These are phyloP conservation scores for Xanthorhoe spadicearia DNA, from an alignment of 2,888 invertebrate species.

Conservation along the genomic window DNA sequence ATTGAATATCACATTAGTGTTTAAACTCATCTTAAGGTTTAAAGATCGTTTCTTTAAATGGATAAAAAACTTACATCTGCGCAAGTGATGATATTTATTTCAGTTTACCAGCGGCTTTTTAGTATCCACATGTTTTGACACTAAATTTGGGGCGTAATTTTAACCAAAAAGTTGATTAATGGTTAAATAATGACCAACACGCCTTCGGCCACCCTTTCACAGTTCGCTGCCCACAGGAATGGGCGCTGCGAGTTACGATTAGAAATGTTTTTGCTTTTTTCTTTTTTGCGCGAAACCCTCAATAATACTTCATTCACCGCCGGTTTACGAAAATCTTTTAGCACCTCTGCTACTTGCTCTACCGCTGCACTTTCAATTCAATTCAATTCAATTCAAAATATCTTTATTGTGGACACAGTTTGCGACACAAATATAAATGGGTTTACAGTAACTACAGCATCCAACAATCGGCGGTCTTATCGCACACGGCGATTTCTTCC, in stretches of 20 bases:
- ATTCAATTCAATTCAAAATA: too few species aligned
- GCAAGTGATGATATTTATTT: constrained; percentile 1
- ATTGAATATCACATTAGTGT: too few species aligned
- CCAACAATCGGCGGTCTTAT: too few species aligned
- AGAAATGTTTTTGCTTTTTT: constrained; percentile 34
- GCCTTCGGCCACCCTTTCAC: constrained; percentile 45
- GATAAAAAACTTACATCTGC: neutral
- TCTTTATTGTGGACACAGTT: too few species aligned
- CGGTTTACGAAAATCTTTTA: neutral
- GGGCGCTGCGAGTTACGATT: constrained; percentile 38
- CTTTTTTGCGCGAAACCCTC: constrained; percentile 12
- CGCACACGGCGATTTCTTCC: too few species aligned
- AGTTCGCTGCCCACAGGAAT: constrained; percentile 41
- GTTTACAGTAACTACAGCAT: too few species aligned
- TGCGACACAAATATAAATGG: too few species aligned
- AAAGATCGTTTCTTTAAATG: too few species aligned
- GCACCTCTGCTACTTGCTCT: constrained; percentile 4
- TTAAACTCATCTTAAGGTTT: too few species aligned
- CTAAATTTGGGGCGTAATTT: constrained; percentile 42
- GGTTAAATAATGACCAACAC: constrained; percentile 47
- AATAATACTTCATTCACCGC: neutral
- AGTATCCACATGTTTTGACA: constrained; percentile 16
- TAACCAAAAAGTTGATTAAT: constrained; percentile 46
- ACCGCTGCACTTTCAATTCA: too few species aligned
- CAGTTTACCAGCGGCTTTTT: neutral